Base-by-base conservation (phyloP, 2,797 vertebrate genomes). In the Helostoma temminkii region DNA sequence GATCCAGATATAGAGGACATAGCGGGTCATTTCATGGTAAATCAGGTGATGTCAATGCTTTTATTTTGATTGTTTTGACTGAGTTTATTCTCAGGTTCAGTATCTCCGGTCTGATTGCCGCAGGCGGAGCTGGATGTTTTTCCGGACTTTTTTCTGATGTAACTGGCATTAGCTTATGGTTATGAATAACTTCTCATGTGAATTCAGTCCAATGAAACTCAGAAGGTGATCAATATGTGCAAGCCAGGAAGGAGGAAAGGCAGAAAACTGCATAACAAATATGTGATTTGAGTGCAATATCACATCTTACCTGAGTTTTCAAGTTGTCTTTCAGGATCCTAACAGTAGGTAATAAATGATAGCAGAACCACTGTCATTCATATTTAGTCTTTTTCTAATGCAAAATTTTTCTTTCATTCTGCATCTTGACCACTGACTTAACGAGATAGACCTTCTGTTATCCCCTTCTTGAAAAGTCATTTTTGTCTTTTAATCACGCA, bases 11-110 rank as follows among this genome's bases (percentile, higher is more conserved):
- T 59, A 71, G 64, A 77, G 43, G 43, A n/a, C 48, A 55, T 59
- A 43, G 58, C 39, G 73, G 75, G 68, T 86, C 56, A 80, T 73
- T 80, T 72, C 58, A 55, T 46, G 41, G 43, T 47, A 54, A 66
- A 65, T 66, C 47, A 67, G 54, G 37, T 70, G 41, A 24, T 47
- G 50, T 30, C 63, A 64, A 71, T 53, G 64, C 41, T 49, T 77
- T 74, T 42, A 39, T 68, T 71, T 67, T 60, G 14, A 57, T 66
- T 72, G 34, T 43, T 37, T 57, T 49, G 19, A 34, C 24, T 52
- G 39, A 22, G 71, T 1, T 55, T 72, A 34, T 70, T 55, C 22
- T 34, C 16, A 47, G 68, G n/a, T 57, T 71, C 16, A 18, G 25
- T 22, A 19, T 34, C 55, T 67, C 26, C 16, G 39, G 19, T 45